Evolutionary conservation across 2,113 vertebrate species (phyloP).

Genomic region (Hirundichthys speculiger): DNA sequence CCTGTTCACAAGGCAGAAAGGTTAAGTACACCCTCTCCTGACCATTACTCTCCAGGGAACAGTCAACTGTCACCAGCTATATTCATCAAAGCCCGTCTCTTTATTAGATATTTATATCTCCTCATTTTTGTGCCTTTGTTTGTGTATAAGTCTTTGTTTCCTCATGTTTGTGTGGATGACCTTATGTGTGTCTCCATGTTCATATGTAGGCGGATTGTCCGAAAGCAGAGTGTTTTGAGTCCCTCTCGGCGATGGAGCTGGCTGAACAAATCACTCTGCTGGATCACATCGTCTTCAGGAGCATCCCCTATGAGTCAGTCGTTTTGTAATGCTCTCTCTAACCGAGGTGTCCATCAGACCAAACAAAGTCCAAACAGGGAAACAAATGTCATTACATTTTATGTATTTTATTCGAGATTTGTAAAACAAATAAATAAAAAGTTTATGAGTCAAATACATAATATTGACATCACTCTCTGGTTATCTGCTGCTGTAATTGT

Average conservation of each 20-base stretch:
- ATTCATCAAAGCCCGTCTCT: conserved; percentile 21
- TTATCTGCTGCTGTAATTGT: too few species aligned
- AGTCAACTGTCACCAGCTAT: conserved; percentile 42
- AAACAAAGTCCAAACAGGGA: conserved; percentile 4
- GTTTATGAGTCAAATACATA: too few species aligned
- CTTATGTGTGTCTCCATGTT: conserved; percentile 2
- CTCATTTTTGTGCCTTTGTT: conserved; percentile 29
- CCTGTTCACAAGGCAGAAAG: not conserved
- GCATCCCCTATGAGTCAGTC: conserved; percentile 97
- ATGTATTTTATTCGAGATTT: too few species aligned
- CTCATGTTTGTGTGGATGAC: conserved; percentile 1
- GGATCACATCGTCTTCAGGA: conserved; percentile 95
- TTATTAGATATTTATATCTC: conserved; percentile 43
- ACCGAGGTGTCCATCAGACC: conserved; percentile 1
- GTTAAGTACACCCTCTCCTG: conserved; percentile 18
- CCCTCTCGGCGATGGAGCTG: conserved; percentile 94
- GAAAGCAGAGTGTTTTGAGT: conserved; percentile 92
- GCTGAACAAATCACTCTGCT: conserved; percentile 97
- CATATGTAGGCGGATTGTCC: conserved; percentile 85
- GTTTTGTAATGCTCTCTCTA: not conserved
- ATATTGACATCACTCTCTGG: too few species aligned
- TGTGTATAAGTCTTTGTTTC: conserved; percentile 15
- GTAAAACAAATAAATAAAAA: too few species aligned
- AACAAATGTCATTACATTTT: too few species aligned
- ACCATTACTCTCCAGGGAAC: conserved; percentile 13